Evolutionary conservation across 2,888 invertebrate genomes (phyloP).

Genomic region (Euspilapteryx auroguttella): DNA sequence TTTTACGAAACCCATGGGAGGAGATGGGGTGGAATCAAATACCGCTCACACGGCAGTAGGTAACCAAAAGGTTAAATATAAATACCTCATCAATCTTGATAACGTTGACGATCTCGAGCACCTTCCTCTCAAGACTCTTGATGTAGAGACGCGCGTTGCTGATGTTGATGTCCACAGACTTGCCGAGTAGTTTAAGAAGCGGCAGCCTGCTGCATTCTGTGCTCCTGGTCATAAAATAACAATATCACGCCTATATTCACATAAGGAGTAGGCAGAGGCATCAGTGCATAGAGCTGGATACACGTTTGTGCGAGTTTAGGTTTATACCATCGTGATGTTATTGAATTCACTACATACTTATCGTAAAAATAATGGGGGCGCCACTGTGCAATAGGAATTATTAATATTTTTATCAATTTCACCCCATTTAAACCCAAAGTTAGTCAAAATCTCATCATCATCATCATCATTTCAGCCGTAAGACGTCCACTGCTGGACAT

Average conservation of each 20-base stretch:
- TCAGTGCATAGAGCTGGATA: too few species aligned
- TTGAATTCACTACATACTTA: too few species aligned
- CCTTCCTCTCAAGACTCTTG: slow-evolving; percentile 77
- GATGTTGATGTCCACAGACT: slow-evolving; percentile 70
- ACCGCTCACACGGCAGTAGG: too few species aligned
- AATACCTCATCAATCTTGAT: slow-evolving; percentile 60
- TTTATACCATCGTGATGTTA: too few species aligned
- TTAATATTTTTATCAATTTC: background rate
- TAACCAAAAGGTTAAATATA: too few species aligned
- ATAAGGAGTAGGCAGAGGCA: too few species aligned
- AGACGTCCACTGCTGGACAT: background rate
- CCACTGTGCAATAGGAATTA: background rate
- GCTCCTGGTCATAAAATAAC: slow-evolving; percentile 46
- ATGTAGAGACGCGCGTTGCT: slow-evolving; percentile 81
- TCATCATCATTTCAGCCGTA: too few species aligned
- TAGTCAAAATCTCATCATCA: background rate
- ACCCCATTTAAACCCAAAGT: background rate
- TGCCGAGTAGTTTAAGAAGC: slow-evolving; percentile 70
- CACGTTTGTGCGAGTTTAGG: too few species aligned
- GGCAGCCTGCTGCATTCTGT: slow-evolving; percentile 75
- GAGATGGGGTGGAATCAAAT: too few species aligned
- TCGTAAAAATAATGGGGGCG: too few species aligned
- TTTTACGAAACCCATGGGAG: too few species aligned
- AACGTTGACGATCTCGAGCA: slow-evolving; percentile 61
- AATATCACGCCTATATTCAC: too few species aligned